Conservation (phyloP, 1,140 invertebrate species). For the Dendrolimus kikuchii region DNA sequence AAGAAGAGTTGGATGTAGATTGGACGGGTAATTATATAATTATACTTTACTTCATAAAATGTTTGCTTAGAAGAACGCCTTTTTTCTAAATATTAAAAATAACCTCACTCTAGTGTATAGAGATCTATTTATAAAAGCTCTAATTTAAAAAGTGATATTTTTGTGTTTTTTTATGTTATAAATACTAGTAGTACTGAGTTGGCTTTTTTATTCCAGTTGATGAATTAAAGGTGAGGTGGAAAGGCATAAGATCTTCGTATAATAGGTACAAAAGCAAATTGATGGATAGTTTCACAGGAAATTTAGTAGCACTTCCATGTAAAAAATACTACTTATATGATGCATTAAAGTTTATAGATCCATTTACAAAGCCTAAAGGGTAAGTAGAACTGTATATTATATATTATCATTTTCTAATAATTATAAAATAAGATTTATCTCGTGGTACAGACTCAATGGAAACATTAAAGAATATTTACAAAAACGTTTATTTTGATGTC, state of each 20-base stretch:
- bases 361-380: constrained; percentile 19
- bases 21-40: constrained; percentile 16
- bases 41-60: not conserved
- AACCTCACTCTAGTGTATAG: not conserved
- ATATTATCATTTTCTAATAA: not conserved
- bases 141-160: constrained; percentile 2
- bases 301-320: not conserved
- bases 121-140: no score
- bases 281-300: constrained; percentile 1
- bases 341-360: constrained; percentile 24
- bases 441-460: no score
- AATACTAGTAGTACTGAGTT: constrained; percentile 2
- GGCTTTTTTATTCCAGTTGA: constrained; percentile 24
- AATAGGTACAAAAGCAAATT: constrained; percentile 27
- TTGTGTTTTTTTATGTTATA: not conserved
- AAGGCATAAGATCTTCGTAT: constrained; percentile 30
- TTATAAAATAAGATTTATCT: no score
- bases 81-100: not conserved
- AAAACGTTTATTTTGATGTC: no score
- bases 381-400: constrained; percentile 8
- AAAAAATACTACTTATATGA: constrained; percentile 31
- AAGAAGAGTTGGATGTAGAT: constrained; percentile 18
- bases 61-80: no score
- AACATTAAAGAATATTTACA: no score
- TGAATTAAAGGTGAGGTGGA: constrained; percentile 30